A percentile compares a stretch with the other conserved stretches of the same genome.
These are phyloP conservation scores for Nycticebus coucang DNA, from an alignment of 2,113 vertebrate species.

Conservation along the genomic window DNA sequence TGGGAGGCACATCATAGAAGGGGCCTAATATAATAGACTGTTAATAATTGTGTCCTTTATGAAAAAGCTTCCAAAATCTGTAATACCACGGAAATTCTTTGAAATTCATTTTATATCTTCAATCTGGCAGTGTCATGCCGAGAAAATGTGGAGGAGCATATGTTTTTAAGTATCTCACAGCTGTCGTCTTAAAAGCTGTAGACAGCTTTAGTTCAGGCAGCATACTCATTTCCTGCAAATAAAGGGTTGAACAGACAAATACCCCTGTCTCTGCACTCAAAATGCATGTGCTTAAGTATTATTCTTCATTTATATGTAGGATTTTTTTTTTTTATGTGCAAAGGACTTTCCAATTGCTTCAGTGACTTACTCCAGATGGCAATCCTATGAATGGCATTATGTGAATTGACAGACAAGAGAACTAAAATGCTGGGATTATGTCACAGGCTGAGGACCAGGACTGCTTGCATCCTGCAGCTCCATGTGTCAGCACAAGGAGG, in stretches of 20 bases:
- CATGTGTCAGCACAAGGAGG: neutral
- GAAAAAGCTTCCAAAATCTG: constrained; percentile 51
- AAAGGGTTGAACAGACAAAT: constrained; percentile 52
- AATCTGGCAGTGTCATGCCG: constrained; percentile 56
- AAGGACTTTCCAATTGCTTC: neutral
- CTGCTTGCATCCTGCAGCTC: neutral
- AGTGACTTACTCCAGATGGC: neutral
- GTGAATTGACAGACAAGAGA: neutral
- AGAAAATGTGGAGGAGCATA: constrained; percentile 68
- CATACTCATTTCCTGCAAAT: constrained; percentile 67
- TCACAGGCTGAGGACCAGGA: neutral
- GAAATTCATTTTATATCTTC: constrained; percentile 62
- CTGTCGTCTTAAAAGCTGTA: constrained; percentile 58
- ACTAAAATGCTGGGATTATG: neutral
- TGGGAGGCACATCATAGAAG: neutral
- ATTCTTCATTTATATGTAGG: neutral
- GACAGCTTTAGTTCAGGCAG: constrained; percentile 59
- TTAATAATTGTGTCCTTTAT: constrained; percentile 49
- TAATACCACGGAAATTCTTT: constrained; percentile 56
- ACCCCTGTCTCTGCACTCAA: constrained; percentile 7
- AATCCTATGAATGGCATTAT: constrained; percentile 14
- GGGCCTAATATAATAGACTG: neutral
- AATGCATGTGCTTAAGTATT: constrained; percentile 25
- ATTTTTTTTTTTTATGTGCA: constrained; percentile 20
- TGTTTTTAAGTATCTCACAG: constrained; percentile 73